Conservation (phyloP, 2,797 vertebrate genomes). For the Aeoliscus strigatus region DNA sequence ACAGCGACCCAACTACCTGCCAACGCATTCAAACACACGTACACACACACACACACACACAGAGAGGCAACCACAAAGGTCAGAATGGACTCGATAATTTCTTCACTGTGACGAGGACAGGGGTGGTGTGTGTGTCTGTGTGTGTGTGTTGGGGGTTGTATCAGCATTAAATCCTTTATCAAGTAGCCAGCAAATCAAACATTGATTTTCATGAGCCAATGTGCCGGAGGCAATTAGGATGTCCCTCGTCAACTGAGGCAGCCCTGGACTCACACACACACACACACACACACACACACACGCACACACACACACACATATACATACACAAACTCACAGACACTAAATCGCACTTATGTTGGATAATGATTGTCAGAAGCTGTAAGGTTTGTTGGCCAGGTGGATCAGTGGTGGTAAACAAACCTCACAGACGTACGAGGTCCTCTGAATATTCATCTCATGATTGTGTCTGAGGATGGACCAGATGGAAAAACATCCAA, state of each 20-base stretch:
- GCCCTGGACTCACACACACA: conserved; percentile 29
- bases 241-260: conserved; percentile 50
- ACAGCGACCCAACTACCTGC: conserved; percentile 54
- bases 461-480: conserved; percentile 21
- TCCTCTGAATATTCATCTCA: conserved; percentile 26
- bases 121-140: neutral
- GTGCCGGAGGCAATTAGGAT: conserved; percentile 55
- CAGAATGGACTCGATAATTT: conserved; percentile 49
- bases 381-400: conserved; percentile 32
- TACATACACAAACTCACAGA: conserved; percentile 29
- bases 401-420: conserved; percentile 43
- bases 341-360: conserved; percentile 47
- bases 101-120: conserved; percentile 23
- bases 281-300: conserved; percentile 21
- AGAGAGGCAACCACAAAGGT: conserved; percentile 29
- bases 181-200: conserved; percentile 70
- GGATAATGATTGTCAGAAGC: conserved; percentile 38
- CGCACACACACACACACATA: conserved; percentile 13
- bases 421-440: conserved; percentile 27
- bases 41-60: conserved; percentile 24
- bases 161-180: conserved; percentile 67
- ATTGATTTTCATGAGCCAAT: conserved; percentile 64
- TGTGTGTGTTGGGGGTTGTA: conserved; percentile 14
- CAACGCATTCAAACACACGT: conserved; percentile 18
- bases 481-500: conserved; percentile 10